phyloP scores from a whole-genome alignment of 2,888 invertebrate species.

The Agriopis marginaria region DNA sequence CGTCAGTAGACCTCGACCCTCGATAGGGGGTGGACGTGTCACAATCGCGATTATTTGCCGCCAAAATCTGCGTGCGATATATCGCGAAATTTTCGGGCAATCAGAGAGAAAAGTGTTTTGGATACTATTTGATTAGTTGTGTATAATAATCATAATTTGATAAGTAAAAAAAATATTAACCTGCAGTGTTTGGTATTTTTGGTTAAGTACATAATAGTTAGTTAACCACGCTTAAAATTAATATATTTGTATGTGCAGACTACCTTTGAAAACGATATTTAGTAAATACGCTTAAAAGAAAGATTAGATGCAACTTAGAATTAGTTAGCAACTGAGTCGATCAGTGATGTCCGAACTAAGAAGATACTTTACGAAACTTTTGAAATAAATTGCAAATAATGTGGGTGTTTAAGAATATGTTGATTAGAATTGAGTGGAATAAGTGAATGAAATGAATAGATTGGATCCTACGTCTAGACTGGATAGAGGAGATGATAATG shows the following conservation, averaged over 20 bases:
- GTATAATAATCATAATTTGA: no score
- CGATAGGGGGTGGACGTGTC: conserved; percentile 35
- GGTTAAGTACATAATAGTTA: no score
- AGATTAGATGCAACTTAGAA: neutral
- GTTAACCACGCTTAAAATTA: neutral
- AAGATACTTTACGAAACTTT: neutral
- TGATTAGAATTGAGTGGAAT: neutral
- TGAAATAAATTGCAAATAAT: conserved; percentile 23
- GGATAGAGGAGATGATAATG: conserved; percentile 68
- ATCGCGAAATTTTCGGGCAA: neutral
- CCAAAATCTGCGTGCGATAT: conserved; percentile 39
- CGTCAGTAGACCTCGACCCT: conserved; percentile 40
- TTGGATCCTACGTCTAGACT: conserved; percentile 67
- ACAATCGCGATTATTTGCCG: conserved; percentile 38
- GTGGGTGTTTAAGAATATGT: conserved; percentile 27
- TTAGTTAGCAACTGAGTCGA: neutral
- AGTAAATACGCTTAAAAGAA: neutral
- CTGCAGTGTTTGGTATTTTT: no score
- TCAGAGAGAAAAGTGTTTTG: neutral
- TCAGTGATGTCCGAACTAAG: neutral
- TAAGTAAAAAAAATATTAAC: no score
- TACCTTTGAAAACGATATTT: neutral
- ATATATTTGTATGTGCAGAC: neutral
- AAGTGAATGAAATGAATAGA: conserved; percentile 73
- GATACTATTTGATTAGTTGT: neutral